Conservation (phyloP, 1,140 invertebrate species). For the Ips nitidus region DNA sequence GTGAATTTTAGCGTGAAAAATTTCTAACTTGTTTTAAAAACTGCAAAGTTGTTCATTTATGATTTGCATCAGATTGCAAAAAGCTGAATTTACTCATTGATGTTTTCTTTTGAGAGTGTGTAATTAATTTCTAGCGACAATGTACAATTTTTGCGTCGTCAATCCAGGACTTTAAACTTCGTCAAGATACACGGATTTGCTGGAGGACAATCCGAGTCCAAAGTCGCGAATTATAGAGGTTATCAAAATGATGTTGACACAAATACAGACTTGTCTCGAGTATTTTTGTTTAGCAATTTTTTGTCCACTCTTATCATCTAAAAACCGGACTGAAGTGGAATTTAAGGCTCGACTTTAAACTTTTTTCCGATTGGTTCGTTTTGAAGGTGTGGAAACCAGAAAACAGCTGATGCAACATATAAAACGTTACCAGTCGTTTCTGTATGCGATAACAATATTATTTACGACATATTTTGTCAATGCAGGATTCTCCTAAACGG, state of each 20-base stretch:
- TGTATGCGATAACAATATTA: not conserved
- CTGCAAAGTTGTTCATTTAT: no score
- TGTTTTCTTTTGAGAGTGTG: no score
- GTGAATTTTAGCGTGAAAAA: no score
- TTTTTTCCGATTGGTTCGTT: constrained; percentile 26
- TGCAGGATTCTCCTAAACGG: not conserved
- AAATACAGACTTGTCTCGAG: not conserved
- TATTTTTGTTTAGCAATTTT: not conserved
- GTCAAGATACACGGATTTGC: not conserved
- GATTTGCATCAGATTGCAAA: no score
- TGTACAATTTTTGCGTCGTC: no score
- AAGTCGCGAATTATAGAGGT: no score
- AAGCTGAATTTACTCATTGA: no score
- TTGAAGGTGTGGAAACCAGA: constrained; percentile 37
- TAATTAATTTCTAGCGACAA: no score
- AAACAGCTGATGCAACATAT: constrained; percentile 17
- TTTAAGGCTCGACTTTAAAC: constrained; percentile 32
- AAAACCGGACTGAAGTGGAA: not conserved
- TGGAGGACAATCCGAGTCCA: not conserved
- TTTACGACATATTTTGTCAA: not conserved
- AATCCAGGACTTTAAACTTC: not conserved
- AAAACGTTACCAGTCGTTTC: constrained; percentile 9
- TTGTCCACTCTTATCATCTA: not conserved
- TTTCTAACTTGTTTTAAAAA: no score
- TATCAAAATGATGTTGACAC: not conserved